These are phyloP conservation scores for Novumbra hubbsi DNA, from an alignment of 2,797 vertebrate genomes.

Conservation along the genomic window DNA sequence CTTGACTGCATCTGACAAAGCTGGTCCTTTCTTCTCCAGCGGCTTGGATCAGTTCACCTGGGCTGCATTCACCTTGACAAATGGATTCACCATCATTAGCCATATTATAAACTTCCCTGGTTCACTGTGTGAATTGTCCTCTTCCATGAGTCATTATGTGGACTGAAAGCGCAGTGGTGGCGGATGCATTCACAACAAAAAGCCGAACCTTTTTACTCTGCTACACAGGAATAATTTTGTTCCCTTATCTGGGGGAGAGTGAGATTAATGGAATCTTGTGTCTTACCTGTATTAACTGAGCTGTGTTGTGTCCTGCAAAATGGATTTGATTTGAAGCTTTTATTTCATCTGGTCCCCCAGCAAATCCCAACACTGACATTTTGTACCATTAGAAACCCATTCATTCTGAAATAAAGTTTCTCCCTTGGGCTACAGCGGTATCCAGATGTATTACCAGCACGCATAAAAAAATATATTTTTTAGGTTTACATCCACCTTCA, in stretches of 20 bases:
- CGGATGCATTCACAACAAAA: constrained; percentile 4
- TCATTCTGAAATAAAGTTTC: not conserved
- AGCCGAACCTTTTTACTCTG: constrained; percentile 17
- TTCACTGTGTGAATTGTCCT: constrained; percentile 45
- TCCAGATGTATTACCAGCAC: not conserved
- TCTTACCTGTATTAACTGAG: constrained; percentile 25
- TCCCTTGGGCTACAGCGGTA: not conserved
- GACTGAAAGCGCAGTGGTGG: constrained; percentile 33
- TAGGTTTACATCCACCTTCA: not conserved
- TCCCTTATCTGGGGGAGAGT: constrained; percentile 32
- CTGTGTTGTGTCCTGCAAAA: constrained; percentile 12
- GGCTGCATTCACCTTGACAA: constrained; percentile 41
- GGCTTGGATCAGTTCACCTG: constrained; percentile 51
- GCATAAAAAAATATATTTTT: not conserved
- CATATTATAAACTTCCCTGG: constrained; percentile 55
- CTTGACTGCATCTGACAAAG: constrained; percentile 63
- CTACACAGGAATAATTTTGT: constrained; percentile 20
- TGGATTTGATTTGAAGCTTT: not conserved
- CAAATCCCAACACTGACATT: not conserved
- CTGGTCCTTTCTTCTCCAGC: constrained; percentile 47
- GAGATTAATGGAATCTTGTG: constrained; percentile 27
- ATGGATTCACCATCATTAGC: constrained; percentile 68
- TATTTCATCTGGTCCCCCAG: not conserved
- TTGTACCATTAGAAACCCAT: not conserved
- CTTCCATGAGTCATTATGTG: constrained; percentile 53